Conservation (phyloP, 2,113 vertebrate genomes). For the Athene cunicularia region DNA sequence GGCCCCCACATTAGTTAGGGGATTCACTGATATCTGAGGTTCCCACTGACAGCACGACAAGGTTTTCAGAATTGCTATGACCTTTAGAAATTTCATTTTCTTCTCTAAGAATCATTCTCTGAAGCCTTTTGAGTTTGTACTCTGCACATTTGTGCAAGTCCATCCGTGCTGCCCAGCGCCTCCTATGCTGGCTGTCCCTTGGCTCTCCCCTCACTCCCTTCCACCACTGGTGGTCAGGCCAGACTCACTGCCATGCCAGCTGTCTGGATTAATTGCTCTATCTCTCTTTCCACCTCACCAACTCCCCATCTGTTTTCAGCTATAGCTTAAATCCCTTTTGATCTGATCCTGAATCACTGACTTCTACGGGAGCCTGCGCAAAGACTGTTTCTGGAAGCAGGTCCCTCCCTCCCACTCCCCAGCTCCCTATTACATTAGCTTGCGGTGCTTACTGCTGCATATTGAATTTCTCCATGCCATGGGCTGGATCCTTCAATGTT, state of each 20-base stretch:
- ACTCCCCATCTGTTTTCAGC: constrained; percentile 55
- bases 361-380: not conserved
- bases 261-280: constrained; percentile 51
- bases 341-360: not conserved
- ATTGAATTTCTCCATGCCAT: not conserved
- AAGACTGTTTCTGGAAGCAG: not conserved
- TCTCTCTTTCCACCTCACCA: constrained; percentile 48
- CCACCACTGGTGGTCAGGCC: constrained; percentile 25
- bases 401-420: not conserved
- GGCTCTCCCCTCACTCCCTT: not conserved
- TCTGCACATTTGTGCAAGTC: not conserved
- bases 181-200: accelerated
- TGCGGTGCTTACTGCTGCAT: not conserved
- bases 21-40: not conserved
- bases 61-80: not conserved
- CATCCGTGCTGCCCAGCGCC: not conserved
- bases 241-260: not conserved
- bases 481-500: not conserved
- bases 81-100: not conserved
- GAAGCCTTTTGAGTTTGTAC: not conserved
- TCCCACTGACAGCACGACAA: not conserved
- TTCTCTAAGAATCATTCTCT: not conserved
- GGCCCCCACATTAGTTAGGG: not conserved
- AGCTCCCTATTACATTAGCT: not conserved
- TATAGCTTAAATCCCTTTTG: constrained; percentile 40